Evolutionary conservation across 2,797 vertebrate species (phyloP).

Genomic region (Girardinus metallicus): DNA sequence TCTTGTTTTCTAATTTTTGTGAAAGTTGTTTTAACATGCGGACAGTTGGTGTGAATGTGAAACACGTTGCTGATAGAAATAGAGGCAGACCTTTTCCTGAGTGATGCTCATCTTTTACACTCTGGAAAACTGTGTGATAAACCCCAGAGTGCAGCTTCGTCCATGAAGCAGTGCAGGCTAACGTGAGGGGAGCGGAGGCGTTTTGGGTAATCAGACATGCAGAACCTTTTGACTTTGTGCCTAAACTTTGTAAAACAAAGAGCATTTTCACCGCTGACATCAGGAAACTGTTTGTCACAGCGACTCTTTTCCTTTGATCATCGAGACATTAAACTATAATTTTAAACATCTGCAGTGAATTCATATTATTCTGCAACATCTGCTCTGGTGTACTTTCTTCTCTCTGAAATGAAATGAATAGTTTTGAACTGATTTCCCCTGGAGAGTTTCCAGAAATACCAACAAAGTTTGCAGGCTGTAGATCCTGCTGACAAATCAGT

Average conservation of each 20-base stretch:
- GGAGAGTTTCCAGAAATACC: constrained; percentile 10
- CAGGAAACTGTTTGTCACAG: neutral
- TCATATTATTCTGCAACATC: constrained; percentile 4
- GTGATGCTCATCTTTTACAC: too few relatives aligned
- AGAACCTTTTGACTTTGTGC: neutral
- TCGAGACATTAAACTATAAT: neutral
- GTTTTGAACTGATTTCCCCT: neutral
- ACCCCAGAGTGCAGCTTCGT: too few relatives aligned
- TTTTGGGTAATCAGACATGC: neutral
- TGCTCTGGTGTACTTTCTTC: neutral
- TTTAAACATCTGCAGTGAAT: constrained; percentile 1
- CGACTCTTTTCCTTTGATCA: constrained; percentile 8
- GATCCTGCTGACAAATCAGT: neutral
- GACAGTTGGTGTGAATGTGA: too few relatives aligned
- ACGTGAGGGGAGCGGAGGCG: too few relatives aligned
- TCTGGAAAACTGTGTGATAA: too few relatives aligned
- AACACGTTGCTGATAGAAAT: too few relatives aligned
- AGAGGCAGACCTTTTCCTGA: too few relatives aligned
- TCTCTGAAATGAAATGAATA: neutral
- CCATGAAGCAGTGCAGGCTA: too few relatives aligned
- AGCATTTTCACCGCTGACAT: neutral
- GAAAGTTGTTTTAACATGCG: too few relatives aligned
- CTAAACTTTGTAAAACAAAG: neutral
- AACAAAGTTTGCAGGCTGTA: neutral
- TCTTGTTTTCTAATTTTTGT: too few relatives aligned